Evolutionary conservation across 2,113 vertebrate species (phyloP).

Genomic region (Micronycteris hirsuta): DNA sequence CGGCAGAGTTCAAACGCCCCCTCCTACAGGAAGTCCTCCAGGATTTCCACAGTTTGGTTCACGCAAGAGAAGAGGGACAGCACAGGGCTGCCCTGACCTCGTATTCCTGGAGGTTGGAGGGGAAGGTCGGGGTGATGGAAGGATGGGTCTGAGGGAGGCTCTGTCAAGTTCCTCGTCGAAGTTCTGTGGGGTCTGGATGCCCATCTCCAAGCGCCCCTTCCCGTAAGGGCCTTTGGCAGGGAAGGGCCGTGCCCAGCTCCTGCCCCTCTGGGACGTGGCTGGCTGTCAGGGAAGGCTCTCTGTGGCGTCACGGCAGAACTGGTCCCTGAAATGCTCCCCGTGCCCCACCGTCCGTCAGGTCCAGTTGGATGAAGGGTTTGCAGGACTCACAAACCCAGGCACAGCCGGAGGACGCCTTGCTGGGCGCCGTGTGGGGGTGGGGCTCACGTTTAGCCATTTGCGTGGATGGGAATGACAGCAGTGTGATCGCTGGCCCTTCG

Average conservation of each 20-base stretch:
- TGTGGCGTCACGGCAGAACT: no score
- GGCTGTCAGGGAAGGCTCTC: background rate
- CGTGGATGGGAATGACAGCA: no score
- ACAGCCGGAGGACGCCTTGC: fast-evolving
- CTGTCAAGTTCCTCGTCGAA: no score
- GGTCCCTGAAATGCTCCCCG: fast-evolving
- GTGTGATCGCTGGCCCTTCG: no score
- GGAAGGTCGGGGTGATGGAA: no score
- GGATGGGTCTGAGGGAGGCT: background rate
- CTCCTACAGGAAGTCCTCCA: background rate
- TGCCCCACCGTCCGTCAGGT: fast-evolving
- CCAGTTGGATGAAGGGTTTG: fast-evolving
- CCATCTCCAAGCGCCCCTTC: background rate
- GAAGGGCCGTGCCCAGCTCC: background rate
- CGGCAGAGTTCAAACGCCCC: background rate
- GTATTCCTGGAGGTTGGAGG: background rate
- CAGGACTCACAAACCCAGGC: background rate
- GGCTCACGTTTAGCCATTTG: fast-evolving
- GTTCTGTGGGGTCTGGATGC: background rate
- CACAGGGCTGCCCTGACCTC: no score
- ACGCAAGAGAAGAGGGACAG: background rate
- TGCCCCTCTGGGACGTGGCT: fast-evolving
- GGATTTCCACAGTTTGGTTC: background rate
- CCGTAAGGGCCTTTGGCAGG: background rate
- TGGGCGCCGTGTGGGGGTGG: fast-evolving